phyloP scores from a whole-genome alignment of 2,797 vertebrate genomes.

The Cephalopachus bancanus region DNA sequence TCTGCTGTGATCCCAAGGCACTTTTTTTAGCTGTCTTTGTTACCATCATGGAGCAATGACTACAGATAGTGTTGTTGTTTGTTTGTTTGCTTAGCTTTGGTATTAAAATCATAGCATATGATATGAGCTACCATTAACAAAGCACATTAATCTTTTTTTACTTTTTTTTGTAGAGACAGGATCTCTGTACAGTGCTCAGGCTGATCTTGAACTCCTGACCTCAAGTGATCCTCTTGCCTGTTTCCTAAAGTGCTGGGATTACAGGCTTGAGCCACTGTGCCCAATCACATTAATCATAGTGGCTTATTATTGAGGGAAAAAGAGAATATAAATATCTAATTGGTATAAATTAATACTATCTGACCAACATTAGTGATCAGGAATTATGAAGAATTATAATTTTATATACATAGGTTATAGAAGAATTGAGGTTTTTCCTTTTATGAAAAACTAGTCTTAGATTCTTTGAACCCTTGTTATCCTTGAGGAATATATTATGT shows the following conservation, averaged over 20 bases:
- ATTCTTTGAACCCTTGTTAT: not conserved
- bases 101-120: conserved; percentile 36
- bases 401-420: not conserved
- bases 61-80: not conserved
- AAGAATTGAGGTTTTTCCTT: conserved; percentile 31
- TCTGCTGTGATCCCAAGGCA: conserved; percentile 60
- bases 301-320: conserved; percentile 10
- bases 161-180: too few species aligned
- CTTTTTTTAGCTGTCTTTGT: conserved; percentile 46
- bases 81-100: not conserved
- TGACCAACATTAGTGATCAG: not conserved
- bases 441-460: not conserved
- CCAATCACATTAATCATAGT: not conserved
- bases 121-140: conserved; percentile 12
- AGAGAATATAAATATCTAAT: conserved; percentile 13
- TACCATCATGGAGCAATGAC: not conserved
- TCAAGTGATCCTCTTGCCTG: too few species aligned
- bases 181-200: too few species aligned
- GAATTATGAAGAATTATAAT: conserved; percentile 37
- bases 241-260: too few species aligned
- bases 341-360: conserved; percentile 7
- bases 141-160: not conserved
- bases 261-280: too few species aligned
- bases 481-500: not conserved
- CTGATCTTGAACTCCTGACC: too few species aligned